Conservation (phyloP, 2,113 vertebrate species). For the Equus quagga region DNA sequence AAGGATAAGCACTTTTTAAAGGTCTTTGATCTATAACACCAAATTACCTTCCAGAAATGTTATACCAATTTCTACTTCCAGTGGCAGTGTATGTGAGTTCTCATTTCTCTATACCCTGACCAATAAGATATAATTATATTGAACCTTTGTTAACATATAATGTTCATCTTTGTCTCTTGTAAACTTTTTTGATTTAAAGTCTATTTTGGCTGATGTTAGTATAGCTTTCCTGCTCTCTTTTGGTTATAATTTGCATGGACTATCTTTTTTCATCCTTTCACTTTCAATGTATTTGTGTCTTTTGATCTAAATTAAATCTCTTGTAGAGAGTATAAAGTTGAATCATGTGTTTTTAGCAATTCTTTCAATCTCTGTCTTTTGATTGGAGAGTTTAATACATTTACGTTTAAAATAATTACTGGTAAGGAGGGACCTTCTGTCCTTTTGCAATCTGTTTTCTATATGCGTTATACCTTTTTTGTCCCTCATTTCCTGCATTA, state of each 20-base stretch:
- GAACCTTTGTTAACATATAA: background rate
- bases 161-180: background rate
- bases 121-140: background rate
- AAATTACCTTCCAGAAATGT: slow-evolving; percentile 2
- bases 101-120: background rate
- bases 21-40: background rate
- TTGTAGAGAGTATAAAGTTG: background rate
- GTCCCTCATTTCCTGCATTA: background rate
- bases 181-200: background rate
- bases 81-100: background rate
- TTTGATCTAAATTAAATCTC: background rate
- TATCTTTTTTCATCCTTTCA: background rate
- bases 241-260: background rate
- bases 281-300: background rate
- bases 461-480: background rate
- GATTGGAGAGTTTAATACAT: background rate
- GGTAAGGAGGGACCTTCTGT: background rate
- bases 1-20: background rate
- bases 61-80: background rate
- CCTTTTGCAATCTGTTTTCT: background rate
- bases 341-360: background rate
- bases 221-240: background rate
- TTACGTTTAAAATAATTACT: background rate
- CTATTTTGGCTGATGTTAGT: background rate
- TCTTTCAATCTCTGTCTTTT: background rate